phyloP scores from a whole-genome alignment of 30 jellyfish, hydroid and myxozoan species.

The Calvadosia cruxmelitensis region DNA sequence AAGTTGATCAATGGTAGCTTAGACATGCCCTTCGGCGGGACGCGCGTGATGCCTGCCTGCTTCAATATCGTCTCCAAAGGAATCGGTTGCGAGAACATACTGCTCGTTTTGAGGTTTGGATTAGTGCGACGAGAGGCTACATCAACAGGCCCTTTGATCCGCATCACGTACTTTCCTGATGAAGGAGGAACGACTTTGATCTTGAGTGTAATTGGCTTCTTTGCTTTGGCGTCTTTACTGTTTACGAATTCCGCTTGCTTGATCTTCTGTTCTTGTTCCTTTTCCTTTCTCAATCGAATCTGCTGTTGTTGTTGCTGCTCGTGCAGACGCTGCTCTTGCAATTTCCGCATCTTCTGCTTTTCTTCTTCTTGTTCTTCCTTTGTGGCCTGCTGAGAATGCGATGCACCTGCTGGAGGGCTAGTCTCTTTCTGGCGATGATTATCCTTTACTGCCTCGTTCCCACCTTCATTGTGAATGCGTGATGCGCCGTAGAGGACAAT shows the following conservation, averaged over 20 bases:
- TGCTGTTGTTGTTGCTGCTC: neutral
- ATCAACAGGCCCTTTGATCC: constrained; percentile 83
- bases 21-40: neutral
- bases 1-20: neutral
- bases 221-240: neutral
- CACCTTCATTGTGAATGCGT: neutral
- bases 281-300: neutral
- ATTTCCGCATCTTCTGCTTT: neutral
- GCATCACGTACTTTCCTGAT: constrained; percentile 78
- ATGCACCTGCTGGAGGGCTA: too few species aligned
- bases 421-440: neutral
- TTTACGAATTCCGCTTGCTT: too few species aligned
- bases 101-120: neutral
- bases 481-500: neutral
- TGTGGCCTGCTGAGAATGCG: neutral
- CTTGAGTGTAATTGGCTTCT: constrained; percentile 48
- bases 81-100: neutral
- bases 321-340: neutral
- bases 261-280: neutral
- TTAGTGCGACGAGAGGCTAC: neutral
- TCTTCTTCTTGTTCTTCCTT: neutral
- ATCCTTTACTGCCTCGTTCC: neutral
- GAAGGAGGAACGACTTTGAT: constrained; percentile 62
- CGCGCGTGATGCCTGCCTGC: neutral
- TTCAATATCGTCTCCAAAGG: neutral